Conservation (phyloP, 2,888 invertebrate genomes). For the Lasioglossum figueresi region DNA sequence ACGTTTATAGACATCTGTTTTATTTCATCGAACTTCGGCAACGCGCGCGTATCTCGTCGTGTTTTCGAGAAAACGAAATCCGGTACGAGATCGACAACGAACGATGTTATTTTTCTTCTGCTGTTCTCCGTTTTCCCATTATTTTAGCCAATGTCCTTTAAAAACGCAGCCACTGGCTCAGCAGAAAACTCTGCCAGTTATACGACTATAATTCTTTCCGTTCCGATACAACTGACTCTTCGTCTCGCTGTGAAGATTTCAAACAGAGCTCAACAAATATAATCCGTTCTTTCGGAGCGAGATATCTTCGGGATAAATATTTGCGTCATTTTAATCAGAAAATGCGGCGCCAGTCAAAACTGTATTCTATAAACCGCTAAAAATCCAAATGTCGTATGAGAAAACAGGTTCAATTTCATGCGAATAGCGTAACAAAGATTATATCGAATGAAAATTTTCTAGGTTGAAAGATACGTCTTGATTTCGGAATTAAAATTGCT, state of each 20-base stretch:
- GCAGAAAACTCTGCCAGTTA: not conserved
- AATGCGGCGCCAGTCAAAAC: no score
- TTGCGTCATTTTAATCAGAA: no score
- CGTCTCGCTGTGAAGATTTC: not conserved
- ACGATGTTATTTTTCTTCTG: no score
- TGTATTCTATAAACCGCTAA: no score
- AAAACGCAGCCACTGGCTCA: not conserved
- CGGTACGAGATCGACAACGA: not conserved
- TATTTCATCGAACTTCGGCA: not conserved
- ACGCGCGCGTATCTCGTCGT: not conserved
- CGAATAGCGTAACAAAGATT: no score
- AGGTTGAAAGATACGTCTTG: no score
- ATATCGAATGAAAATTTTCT: no score
- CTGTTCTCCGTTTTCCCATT: slow-evolving; percentile 1
- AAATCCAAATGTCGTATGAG: no score
- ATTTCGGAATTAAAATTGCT: no score
- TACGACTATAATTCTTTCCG: not conserved
- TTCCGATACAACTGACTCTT: not conserved
- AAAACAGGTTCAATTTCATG: no score
- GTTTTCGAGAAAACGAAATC: not conserved
- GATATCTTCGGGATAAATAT: not conserved
- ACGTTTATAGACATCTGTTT: not conserved
- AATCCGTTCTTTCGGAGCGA: not conserved
- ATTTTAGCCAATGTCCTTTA: not conserved
- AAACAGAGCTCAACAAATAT: not conserved